Evolutionary conservation across 30 jellyfish, hydroid and myxozoan genomes (phyloP), one percentile per base, ranked within the genome.

Genomic region (Mastigias papua): DNA sequence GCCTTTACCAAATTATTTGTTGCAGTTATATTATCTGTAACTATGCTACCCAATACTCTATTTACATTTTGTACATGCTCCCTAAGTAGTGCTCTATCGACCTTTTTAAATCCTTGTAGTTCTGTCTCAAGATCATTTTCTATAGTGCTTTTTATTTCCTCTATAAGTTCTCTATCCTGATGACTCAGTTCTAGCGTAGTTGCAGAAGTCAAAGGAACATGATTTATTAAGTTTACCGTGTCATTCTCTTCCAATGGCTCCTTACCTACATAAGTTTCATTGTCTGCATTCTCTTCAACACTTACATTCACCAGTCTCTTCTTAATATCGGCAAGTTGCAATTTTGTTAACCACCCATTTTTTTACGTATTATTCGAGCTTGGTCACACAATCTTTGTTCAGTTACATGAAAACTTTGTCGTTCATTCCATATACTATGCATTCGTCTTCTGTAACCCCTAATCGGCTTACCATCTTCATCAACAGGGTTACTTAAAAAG

Each of bases 321-420:
- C 87, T 58, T 48, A 76, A 71, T 71, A 21, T 71, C 66, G 0
- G 0, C 0, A 0, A 71, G 35, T 50, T 76, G 30, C 31, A 76
- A 77, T 80, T 11, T 80, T 42, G 87, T 76, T 76, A 76, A 50
- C 87, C 87, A 76, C 76, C 60, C 87, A 76, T 76, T 0, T 76
- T n/a, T n/a, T 20, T 50, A 42, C 80, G 51, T 48, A 60, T 60
- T 31, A 79, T 79, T 79, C 60, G 30, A 57, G 1, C 51, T 57
- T 76, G 84, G 88, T 76, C 88, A 30, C 84, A 76, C 76, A 60
- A 0, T 0, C 88, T 0, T 34, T 76, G 60, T 0, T 76, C 88
- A 57, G 84, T 76, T 49, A 76, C 26, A 42, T 76, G 34, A n/a
- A 48, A 49, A 48, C 0, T 0, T 48, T 76, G 77, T 49, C 0